phyloP scores from a whole-genome alignment of 2,113 vertebrate species.

The Rhipidura dahli region DNA sequence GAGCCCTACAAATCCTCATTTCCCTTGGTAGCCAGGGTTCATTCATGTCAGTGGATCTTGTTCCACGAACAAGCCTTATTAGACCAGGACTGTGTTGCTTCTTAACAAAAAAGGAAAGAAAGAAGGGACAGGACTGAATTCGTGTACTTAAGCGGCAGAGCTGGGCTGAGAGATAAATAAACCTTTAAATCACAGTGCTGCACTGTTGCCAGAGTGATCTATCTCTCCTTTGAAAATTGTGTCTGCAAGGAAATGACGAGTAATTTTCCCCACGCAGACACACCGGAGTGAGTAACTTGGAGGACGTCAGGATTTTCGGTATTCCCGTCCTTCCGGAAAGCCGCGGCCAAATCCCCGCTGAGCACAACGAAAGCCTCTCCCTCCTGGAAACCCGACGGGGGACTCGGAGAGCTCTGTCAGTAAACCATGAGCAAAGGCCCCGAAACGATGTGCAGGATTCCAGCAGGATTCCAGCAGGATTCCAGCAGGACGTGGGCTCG shows the following conservation, averaged over 20 bases:
- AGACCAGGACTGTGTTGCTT: not conserved
- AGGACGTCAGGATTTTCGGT: not conserved
- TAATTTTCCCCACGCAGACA: constrained; percentile 24
- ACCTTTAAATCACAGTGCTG: constrained; percentile 20
- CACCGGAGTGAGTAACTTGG: constrained; percentile 13
- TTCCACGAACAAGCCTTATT: not conserved
- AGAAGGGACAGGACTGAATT: not conserved
- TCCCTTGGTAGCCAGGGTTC: not conserved
- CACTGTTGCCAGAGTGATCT: not conserved
- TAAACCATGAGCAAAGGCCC: constrained; percentile 19
- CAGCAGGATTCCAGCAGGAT: not conserved
- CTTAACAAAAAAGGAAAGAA: not conserved
- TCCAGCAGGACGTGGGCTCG: not conserved
- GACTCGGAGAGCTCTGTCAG: not conserved
- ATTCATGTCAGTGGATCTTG: not conserved
- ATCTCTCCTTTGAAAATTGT: constrained; percentile 17
- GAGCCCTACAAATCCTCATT: not conserved
- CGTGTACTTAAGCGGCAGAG: not conserved
- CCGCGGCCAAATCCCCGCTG: not conserved
- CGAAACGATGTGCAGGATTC: not conserved
- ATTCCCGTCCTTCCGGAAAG: not conserved
- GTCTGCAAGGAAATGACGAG: constrained; percentile 47
- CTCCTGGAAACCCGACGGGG: not conserved
- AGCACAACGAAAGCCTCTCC: not conserved
- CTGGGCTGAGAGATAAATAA: constrained; percentile 44